Base-by-base conservation (phyloP, 1,140 invertebrate species). In the Bombus cullumanus region DNA sequence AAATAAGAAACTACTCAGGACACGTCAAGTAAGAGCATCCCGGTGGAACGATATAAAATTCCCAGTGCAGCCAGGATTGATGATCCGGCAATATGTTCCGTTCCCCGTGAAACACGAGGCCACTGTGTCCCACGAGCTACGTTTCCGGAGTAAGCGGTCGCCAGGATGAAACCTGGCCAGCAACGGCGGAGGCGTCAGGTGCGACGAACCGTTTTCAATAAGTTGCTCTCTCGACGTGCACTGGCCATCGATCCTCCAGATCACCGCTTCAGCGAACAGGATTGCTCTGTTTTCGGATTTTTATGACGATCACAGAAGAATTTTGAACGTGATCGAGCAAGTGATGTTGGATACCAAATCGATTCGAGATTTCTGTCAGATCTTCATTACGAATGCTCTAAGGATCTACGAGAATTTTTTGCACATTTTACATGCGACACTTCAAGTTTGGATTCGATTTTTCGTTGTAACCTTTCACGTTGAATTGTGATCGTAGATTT, bases 151-250 rank as follows among this genome's bases (percentile, higher is more conserved):
- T 41, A 57, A 73, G 57, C 57, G 71, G 57, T 74, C 12, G 31
- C 41, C 41, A 15, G 31, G 68, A 77, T 22, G 72, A 83, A 69
- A 78, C 25, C 73, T 77, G 74, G 13, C 69, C 43, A 59, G 74
- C 0, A 5, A 37, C 4, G 15, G 18, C 28, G 5, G 37, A 81
- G 39, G 68, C 76, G 76, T 85, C 83, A 72, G 57, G 76, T 85
- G 76, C 41, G 41, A 62, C 68, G 31, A 59, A 80, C 66, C 83
- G 76, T 85, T 85, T 85, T 85, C 83, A 80, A 85, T 85, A 85
- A 85, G 68, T 80, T 47, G n/a, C 41, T 31, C 41, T 31, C 34
- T 64, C 39, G 83, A 72, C 68, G 28, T n/a, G 1, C 47, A 37
- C 3, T 9, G n/a, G 15, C 31, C 83, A 64, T 80, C 76, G 74